Conservation (phyloP, 2,797 vertebrate species). For the Podarcis lilfordi region DNA sequence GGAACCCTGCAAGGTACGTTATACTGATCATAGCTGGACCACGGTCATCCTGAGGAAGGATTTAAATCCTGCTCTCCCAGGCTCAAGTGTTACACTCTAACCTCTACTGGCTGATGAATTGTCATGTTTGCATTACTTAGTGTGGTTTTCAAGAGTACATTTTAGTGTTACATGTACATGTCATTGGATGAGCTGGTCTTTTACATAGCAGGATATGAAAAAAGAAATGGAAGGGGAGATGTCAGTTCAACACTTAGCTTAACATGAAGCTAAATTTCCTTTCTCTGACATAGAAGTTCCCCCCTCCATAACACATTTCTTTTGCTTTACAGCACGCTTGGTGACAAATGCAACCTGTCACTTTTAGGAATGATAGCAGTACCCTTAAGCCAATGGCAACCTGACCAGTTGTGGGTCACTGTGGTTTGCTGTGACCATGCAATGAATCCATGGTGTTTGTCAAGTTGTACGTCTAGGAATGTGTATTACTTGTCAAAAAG, state of each 20-base stretch:
- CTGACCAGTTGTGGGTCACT: constrained; percentile 55
- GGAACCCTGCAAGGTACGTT: too few relatives aligned
- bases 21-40: too few relatives aligned
- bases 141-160: too few relatives aligned
- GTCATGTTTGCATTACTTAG: too few relatives aligned
- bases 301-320: constrained; percentile 24
- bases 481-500: constrained; percentile 7
- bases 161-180: too few relatives aligned
- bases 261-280: constrained; percentile 18
- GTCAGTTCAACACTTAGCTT: background rate
- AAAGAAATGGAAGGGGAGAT: background rate
- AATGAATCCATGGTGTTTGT: constrained; percentile 32
- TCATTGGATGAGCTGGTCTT: too few relatives aligned
- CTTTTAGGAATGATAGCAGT: constrained; percentile 29
- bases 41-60: too few relatives aligned
- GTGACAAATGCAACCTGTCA: constrained; percentile 64
- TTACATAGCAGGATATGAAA: background rate
- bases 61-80: too few relatives aligned
- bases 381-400: constrained; percentile 31
- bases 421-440: constrained; percentile 39
- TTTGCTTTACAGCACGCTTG: constrained; percentile 40
- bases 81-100: too few relatives aligned
- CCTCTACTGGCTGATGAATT: too few relatives aligned
- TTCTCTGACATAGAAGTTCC: constrained; percentile 27
- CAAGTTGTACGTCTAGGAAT: constrained; percentile 26